phyloP scores from a whole-genome alignment of 2,888 invertebrate species.

The Leptinotarsa tumamoca region DNA sequence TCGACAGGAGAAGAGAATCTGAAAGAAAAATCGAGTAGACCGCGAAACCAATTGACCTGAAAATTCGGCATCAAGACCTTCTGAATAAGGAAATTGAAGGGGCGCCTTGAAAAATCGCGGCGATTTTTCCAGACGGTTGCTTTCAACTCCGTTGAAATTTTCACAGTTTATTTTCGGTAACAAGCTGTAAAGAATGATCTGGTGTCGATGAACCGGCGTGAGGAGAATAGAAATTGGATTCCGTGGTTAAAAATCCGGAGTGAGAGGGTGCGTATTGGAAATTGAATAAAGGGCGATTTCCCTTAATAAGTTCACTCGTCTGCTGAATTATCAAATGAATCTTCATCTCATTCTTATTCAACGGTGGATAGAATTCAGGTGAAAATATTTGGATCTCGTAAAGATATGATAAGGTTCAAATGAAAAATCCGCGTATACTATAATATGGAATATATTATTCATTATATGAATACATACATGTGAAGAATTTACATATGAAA shows the following conservation, averaged over 20 bases:
- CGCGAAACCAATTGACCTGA: slow-evolving; percentile 40
- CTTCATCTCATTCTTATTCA: not conserved
- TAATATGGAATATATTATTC: no score
- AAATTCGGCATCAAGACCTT: slow-evolving; percentile 41
- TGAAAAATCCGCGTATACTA: no score
- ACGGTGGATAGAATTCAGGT: no score
- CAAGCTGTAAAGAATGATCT: slow-evolving; percentile 47
- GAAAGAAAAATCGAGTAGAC: slow-evolving; percentile 42
- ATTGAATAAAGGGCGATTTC: slow-evolving; percentile 11
- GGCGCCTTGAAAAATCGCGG: slow-evolving; percentile 44
- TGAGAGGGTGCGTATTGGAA: slow-evolving; percentile 2
- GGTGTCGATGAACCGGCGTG: slow-evolving; percentile 30
- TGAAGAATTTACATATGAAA: no score
- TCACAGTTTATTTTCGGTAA: slow-evolving; percentile 47
- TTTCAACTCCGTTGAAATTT: slow-evolving; percentile 40
- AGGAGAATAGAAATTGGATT: slow-evolving; percentile 2
- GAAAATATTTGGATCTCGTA: no score
- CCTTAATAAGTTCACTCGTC: not conserved
- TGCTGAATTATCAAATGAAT: not conserved
- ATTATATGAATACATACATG: no score
- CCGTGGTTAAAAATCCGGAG: not conserved
- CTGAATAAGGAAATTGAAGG: slow-evolving; percentile 40
- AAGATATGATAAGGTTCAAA: no score
- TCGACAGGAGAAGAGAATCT: slow-evolving; percentile 38
- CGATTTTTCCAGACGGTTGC: slow-evolving; percentile 43